Percentiles rank a stretch among this genome's conserved stretches.
These are phyloP conservation scores for Chaetura pelagica DNA, from an alignment of 2,113 vertebrate genomes.

Conservation along the genomic window DNA sequence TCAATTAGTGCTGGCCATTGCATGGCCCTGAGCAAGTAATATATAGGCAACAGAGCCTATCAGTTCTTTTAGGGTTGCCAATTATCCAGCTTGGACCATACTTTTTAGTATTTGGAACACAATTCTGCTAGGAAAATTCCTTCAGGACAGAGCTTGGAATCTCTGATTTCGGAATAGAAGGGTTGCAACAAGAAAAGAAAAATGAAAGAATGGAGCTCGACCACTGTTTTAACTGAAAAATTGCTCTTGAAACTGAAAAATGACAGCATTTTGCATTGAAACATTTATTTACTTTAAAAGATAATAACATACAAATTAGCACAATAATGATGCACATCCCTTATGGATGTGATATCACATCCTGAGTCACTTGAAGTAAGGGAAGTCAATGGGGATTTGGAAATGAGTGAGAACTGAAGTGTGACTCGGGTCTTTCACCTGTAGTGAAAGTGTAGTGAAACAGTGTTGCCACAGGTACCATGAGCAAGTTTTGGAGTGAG, in stretches of 20 bases:
- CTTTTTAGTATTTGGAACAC: background rate
- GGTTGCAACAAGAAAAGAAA: background rate
- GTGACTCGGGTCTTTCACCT: background rate
- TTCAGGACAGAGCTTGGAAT: background rate
- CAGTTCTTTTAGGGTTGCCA: background rate
- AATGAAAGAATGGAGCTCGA: background rate
- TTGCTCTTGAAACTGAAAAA: background rate
- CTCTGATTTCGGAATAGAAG: background rate
- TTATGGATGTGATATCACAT: background rate
- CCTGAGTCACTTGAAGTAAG: background rate
- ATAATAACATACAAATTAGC: background rate
- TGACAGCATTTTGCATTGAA: background rate
- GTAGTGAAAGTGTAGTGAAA: background rate
- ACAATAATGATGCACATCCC: background rate
- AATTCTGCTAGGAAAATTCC: background rate
- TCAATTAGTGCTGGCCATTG: constrained; percentile 1
- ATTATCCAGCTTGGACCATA: background rate
- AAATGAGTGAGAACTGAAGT: background rate
- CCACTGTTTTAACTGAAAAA: background rate
- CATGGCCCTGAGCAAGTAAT: background rate
- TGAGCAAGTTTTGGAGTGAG: background rate
- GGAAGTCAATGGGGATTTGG: background rate
- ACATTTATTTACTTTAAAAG: background rate
- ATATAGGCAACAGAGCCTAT: background rate
- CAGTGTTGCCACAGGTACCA: background rate